Evolutionary conservation across 2,113 vertebrate species (phyloP).

Genomic region (Xenopus borealis): DNA sequence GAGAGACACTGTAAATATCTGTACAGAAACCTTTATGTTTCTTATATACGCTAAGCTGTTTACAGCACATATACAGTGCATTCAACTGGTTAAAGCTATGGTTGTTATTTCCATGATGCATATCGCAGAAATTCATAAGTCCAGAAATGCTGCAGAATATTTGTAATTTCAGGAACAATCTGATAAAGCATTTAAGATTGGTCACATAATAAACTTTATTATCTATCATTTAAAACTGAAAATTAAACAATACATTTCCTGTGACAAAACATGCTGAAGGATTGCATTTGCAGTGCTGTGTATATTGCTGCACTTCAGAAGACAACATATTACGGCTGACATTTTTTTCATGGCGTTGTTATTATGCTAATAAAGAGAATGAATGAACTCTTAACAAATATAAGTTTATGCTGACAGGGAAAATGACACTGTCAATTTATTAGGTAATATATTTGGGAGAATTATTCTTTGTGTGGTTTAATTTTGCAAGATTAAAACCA

Average conservation of each 20-base stretch:
- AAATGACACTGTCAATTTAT: slow-evolving; percentile 28
- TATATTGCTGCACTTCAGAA: not conserved
- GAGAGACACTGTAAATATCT: too few relatives aligned
- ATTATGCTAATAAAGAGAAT: slow-evolving; percentile 23
- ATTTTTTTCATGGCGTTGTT: slow-evolving; percentile 11
- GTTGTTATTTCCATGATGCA: too few relatives aligned
- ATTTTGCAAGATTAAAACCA: slow-evolving; percentile 57
- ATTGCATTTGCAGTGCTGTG: not conserved
- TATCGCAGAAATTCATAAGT: too few relatives aligned
- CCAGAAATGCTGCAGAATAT: too few relatives aligned
- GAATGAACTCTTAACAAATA: slow-evolving; percentile 16
- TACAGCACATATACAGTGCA: too few relatives aligned
- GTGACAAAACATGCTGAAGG: not conserved
- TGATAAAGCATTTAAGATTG: not conserved
- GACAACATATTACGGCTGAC: not conserved
- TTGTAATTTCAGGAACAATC: too few relatives aligned
- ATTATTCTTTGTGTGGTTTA: slow-evolving; percentile 43
- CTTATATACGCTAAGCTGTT: too few relatives aligned
- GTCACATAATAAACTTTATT: not conserved
- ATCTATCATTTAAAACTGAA: slow-evolving; percentile 1
- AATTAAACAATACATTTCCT: not conserved
- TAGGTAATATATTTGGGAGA: slow-evolving; percentile 17
- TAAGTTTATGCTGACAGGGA: slow-evolving; percentile 34
- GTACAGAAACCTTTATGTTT: too few relatives aligned
- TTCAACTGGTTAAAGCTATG: too few relatives aligned